Conservation (phyloP, 2,113 vertebrate genomes). For the Oryzias javanicus region DNA sequence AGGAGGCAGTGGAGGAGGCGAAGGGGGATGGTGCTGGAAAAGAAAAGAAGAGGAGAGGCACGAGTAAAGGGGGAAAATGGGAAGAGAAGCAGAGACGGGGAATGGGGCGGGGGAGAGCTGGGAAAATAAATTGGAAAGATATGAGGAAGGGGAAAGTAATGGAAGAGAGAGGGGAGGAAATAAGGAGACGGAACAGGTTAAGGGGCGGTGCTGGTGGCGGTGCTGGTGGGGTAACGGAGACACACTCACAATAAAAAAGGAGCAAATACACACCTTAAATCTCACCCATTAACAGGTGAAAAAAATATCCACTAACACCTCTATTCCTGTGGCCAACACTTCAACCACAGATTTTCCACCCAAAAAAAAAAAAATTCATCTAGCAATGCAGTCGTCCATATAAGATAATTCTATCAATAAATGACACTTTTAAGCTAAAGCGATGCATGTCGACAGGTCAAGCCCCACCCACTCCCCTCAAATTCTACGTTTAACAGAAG, state of each 20-base stretch:
- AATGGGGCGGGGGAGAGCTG: slow-evolving; percentile 42
- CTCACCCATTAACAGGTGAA: slow-evolving; percentile 48
- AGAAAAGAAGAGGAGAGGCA: slow-evolving; percentile 7
- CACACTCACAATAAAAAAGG: slow-evolving; percentile 5
- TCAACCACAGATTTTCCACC: slow-evolving; percentile 1
- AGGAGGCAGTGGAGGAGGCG: slow-evolving; percentile 1
- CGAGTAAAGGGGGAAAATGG: slow-evolving; percentile 29
- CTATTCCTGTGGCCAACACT: not conserved
- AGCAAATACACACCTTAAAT: slow-evolving; percentile 21
- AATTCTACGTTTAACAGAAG: slow-evolving; percentile 30
- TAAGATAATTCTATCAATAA: not conserved
- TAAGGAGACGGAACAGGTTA: not conserved
- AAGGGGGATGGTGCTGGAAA: slow-evolving; percentile 7
- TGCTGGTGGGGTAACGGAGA: no score
- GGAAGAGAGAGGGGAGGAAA: slow-evolving; percentile 36
- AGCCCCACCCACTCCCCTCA: slow-evolving; percentile 50
- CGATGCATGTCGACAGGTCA: slow-evolving; percentile 11
- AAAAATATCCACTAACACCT: slow-evolving; percentile 29
- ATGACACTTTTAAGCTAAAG: slow-evolving; percentile 4
- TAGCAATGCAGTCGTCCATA: not conserved
- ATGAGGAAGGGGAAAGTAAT: slow-evolving; percentile 50
- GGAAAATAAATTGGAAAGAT: slow-evolving; percentile 66
- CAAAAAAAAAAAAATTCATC: not conserved
- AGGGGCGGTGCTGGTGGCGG: not conserved
- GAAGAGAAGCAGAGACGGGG: slow-evolving; percentile 34